Evolutionary conservation across 2,113 vertebrate species (phyloP).

Genomic region (Mus spicilegus): DNA sequence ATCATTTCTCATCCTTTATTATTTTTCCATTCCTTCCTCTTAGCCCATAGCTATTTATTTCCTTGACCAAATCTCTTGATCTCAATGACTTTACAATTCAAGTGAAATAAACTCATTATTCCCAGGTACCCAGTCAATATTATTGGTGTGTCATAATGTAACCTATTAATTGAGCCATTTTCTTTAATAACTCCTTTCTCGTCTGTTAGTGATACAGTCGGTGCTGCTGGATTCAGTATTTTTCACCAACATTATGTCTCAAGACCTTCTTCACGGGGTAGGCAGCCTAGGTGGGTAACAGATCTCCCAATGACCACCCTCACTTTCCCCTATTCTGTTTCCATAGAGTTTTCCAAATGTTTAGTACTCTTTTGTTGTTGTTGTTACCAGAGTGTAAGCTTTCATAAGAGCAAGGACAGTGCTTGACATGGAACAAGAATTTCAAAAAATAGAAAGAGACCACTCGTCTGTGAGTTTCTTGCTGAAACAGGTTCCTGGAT

Average conservation of each 20-base stretch:
- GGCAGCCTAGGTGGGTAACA: neutral
- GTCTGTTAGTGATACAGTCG: neutral
- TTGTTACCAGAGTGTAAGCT: neutral
- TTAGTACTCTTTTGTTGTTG: neutral
- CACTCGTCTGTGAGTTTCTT: neutral
- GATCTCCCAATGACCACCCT: neutral
- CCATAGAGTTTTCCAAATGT: neutral
- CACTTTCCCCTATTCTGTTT: neutral
- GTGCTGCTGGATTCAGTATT: neutral
- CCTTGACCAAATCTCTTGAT: neutral
- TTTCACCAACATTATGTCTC: neutral
- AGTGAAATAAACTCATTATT: neutral
- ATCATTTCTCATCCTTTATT: neutral
- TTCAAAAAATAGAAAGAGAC: neutral
- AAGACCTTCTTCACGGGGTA: neutral
- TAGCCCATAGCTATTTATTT: conserved; percentile 18
- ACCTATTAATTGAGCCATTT: neutral
- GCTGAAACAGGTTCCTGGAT: neutral
- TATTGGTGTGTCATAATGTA: neutral
- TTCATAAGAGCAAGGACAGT: neutral
- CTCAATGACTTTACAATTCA: conserved; percentile 4
- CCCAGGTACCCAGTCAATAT: neutral
- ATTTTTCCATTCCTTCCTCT: neutral
- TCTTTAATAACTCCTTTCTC: neutral
- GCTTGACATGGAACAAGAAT: neutral